These are phyloP conservation scores for Trichogramma evanescens DNA, from an alignment of 2,888 invertebrate species.

Conservation along the genomic window DNA sequence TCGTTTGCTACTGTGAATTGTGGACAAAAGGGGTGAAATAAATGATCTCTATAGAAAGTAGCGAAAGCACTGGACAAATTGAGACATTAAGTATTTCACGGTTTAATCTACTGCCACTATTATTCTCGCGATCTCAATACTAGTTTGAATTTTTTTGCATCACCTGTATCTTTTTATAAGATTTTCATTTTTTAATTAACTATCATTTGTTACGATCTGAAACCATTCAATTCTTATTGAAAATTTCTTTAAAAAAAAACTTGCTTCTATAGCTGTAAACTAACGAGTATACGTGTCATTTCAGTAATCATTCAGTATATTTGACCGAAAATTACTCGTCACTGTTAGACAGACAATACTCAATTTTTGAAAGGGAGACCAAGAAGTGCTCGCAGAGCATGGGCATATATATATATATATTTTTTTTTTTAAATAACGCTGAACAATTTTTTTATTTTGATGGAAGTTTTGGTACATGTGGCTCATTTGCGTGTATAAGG, in stretches of 20 bases:
- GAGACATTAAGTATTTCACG: constrained; percentile 44
- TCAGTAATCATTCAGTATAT: constrained; percentile 5
- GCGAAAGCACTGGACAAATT: constrained; percentile 38
- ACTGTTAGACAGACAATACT: constrained; percentile 14
- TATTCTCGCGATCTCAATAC: no score
- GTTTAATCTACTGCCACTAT: constrained; percentile 30
- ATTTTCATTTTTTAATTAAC: no score
- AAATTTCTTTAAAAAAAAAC: no score
- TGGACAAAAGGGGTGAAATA: constrained; percentile 27
- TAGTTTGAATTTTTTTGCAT: no score
- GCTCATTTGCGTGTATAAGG: background rate
- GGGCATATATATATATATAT: background rate
- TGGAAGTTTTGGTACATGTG: constrained; percentile 9
- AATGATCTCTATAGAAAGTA: constrained; percentile 35
- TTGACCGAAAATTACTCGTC: constrained; percentile 16
- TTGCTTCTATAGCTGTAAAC: no score
- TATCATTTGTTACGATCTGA: no score
- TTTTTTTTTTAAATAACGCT: constrained; percentile 20
- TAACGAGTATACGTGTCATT: no score
- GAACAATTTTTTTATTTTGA: constrained; percentile 17
- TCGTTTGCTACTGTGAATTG: constrained; percentile 24
- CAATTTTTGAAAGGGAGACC: constrained; percentile 10
- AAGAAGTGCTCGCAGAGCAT: background rate
- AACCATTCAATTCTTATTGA: no score
- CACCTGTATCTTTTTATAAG: no score